Evolutionary conservation across 2,888 invertebrate species (phyloP).

Genomic region (Norana najaformis): DNA sequence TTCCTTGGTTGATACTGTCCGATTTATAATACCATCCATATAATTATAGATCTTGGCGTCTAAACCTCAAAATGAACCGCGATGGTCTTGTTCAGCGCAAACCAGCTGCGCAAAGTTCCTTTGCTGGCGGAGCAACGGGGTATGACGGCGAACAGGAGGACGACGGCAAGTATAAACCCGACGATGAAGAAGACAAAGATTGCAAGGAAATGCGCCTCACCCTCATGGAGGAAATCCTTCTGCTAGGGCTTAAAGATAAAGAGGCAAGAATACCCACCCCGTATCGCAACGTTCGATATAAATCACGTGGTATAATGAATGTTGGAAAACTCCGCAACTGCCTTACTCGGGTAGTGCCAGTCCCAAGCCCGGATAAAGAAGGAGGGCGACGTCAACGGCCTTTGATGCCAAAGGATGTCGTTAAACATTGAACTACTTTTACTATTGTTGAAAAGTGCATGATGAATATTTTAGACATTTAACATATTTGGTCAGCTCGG

Average conservation of each 20-base stretch:
- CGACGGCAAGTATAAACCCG: neutral
- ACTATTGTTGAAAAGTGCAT: too few relatives aligned
- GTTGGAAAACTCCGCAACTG: too few relatives aligned
- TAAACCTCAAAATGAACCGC: constrained; percentile 17
- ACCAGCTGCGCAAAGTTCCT: constrained; percentile 21
- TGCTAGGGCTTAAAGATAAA: constrained; percentile 97
- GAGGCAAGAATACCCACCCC: constrained; percentile 72
- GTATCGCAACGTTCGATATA: neutral
- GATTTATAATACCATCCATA: neutral
- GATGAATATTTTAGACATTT: neutral
- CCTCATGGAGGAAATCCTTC: constrained; percentile 97
- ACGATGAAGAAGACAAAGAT: constrained; percentile 54
- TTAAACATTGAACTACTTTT: too few relatives aligned
- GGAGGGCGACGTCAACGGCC: too few relatives aligned
- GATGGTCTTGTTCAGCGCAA: constrained; percentile 34
- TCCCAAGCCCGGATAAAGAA: too few relatives aligned
- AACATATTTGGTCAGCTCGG: neutral
- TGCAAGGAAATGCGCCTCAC: constrained; percentile 95
- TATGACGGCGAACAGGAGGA: constrained; percentile 19
- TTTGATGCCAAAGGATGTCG: too few relatives aligned
- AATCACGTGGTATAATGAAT: constrained; percentile 30
- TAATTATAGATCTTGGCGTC: neutral
- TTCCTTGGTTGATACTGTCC: neutral
- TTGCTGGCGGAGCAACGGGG: neutral
- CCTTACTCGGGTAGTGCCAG: too few relatives aligned